phyloP scores from a whole-genome alignment of 2,888 invertebrate species.

The Aricia artaxerxes region DNA sequence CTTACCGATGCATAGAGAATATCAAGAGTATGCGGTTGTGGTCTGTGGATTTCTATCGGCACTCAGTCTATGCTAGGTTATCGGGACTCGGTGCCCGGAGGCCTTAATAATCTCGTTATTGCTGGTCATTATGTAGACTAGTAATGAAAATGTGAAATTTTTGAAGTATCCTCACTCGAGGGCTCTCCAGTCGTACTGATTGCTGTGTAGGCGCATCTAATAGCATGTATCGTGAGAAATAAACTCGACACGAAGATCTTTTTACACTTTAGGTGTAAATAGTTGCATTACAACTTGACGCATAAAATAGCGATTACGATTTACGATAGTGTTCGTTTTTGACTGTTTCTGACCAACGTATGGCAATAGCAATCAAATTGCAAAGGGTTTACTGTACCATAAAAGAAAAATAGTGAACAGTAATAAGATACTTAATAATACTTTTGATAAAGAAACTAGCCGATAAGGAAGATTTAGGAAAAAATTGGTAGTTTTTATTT shows the following conservation, averaged over 20 bases:
- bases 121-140: slow-evolving; percentile 18
- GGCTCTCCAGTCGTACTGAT: slow-evolving; percentile 36
- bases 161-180: slow-evolving; percentile 9
- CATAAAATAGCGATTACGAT: not conserved
- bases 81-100: not conserved
- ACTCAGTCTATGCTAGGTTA: not conserved
- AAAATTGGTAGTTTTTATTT: too few relatives aligned
- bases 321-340: not conserved
- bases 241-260: not conserved
- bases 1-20: not conserved
- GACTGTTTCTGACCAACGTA: not conserved
- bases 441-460: not conserved
- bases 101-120: slow-evolving; percentile 13
- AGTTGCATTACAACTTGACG: slow-evolving; percentile 1
- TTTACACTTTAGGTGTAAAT: slow-evolving; percentile 1
- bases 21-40: not conserved
- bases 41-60: not conserved
- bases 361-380: not conserved
- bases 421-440: not conserved
- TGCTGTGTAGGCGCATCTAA: slow-evolving; percentile 34
- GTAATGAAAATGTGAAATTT: slow-evolving; percentile 22
- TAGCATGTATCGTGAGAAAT: slow-evolving; percentile 25
- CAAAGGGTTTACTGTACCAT: not conserved
- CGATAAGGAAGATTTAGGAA: not conserved
- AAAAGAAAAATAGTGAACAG: not conserved